phyloP scores from a whole-genome alignment of 2,797 vertebrate species.

The Chelonia mydas region DNA sequence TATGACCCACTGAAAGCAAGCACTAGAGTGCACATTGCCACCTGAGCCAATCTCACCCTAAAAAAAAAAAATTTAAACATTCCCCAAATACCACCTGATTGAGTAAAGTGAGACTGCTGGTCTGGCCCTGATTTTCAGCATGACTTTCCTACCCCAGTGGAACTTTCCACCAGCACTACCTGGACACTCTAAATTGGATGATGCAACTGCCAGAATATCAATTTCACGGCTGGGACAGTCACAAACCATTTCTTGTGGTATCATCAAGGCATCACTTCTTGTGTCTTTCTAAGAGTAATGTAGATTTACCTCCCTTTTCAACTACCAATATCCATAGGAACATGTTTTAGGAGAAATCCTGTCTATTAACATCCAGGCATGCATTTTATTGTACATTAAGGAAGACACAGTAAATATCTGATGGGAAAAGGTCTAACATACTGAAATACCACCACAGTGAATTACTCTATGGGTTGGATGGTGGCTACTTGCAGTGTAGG shows the following conservation, averaged over 20 bases:
- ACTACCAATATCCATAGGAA: background rate
- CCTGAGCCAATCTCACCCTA: background rate
- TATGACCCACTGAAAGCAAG: background rate
- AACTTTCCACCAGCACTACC: background rate
- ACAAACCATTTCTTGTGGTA: background rate
- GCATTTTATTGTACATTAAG: background rate
- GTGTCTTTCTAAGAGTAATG: background rate
- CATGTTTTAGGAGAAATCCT: background rate
- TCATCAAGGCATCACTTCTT: fast-evolving
- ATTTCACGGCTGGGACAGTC: background rate
- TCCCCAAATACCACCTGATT: conserved; percentile 15
- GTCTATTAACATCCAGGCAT: background rate
- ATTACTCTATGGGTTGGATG: background rate
- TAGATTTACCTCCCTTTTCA: background rate
- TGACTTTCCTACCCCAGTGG: background rate
- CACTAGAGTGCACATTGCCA: background rate
- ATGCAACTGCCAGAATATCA: background rate
- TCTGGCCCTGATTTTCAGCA: background rate
- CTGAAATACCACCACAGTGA: background rate
- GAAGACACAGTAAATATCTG: background rate
- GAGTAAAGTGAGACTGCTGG: background rate
- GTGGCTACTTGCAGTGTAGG: background rate
- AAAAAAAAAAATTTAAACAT: background rate
- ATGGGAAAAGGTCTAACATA: background rate
- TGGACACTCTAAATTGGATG: background rate